Base-by-base conservation (phyloP, 1,140 invertebrate genomes). In the Phocides pigmalion region DNA sequence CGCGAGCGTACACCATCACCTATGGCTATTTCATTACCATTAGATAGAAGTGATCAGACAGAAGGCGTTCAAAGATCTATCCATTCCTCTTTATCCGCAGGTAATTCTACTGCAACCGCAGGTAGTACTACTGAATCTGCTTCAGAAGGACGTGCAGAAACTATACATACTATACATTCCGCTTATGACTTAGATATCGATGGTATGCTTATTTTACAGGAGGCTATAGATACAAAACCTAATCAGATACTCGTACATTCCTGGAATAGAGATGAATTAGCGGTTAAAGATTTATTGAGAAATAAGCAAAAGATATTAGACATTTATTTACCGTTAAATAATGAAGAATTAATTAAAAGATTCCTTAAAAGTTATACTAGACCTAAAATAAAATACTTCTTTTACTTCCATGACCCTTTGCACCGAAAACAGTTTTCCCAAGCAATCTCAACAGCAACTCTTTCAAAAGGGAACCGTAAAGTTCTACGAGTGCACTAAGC, bases 151-250 rank as follows among this genome's bases (percentile, higher is more conserved):
- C 20, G 4, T 6, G 62, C 16, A 49, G 47, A 28, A 28, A 71
- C 25, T 20, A 68, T 25, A n/a, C 63, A 68, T 16, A 37, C 62
- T 32, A 42, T 5, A 28, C 25, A 28, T 28, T 28, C 25, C 5
- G 25, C 25, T 28, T 2, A 4, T 28, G 25, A 28, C 25, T 6
- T 28, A 28, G 25, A 28, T 28, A 28, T 8, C 25, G 25, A 28
- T 28, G 5, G 25, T 28, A 70, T 68, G 3, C 49, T 63, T 14
- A 72, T 74, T 11, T 47, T 74, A 53, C 44, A 66, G 6, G 66
- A 70, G 41, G 72, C 66, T 11, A 66, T 74, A 9, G 66, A 77
- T 15, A 68, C 58, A 0, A 78, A 78, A 56, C 61, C 66, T 2
- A 72, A 62, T 16, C 70, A 78, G 41, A 69, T 73, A 59, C 16